Conservation (phyloP, 30 jellyfish, hydroid and myxozoan genomes). For the Hydractinia symbiolongicarpus region DNA sequence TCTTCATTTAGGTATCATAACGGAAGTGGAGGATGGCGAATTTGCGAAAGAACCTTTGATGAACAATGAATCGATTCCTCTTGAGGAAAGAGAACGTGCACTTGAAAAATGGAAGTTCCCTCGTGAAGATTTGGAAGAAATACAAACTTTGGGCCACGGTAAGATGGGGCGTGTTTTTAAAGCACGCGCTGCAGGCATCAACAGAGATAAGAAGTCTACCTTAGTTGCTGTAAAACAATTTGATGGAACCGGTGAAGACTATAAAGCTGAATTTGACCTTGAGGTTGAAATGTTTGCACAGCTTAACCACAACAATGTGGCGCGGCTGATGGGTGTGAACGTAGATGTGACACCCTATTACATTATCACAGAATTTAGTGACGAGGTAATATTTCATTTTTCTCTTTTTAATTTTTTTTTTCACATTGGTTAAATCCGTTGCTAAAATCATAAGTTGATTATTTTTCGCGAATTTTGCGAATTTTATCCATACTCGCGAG, state of each 20-base stretch:
- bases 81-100: conserved; percentile 16
- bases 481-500: no score
- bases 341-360: conserved; percentile 32
- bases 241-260: conserved; percentile 32
- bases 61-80: conserved; percentile 52
- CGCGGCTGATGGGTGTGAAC: conserved; percentile 64
- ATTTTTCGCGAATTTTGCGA: no score
- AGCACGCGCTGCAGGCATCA: conserved; percentile 71
- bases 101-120: conserved; percentile 54
- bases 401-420: not conserved
- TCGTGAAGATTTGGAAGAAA: conserved; percentile 54
- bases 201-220: conserved; percentile 44
- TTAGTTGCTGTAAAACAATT: conserved; percentile 75
- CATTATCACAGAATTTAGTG: conserved; percentile 74
- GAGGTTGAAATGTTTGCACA: conserved; percentile 70
- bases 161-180: conserved; percentile 71
- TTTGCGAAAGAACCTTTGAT: conserved; percentile 64
- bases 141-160: conserved; percentile 61
- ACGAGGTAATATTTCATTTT: conserved; percentile 40
- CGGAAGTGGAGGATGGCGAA: conserved; percentile 81
- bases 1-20: conserved; percentile 37
- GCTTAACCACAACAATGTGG: conserved; percentile 53
- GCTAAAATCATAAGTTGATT: no score
- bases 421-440: not conserved
- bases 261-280: conserved; percentile 56